Conservation (phyloP, 2,888 invertebrate genomes). For the Mesochorus sp. region DNA sequence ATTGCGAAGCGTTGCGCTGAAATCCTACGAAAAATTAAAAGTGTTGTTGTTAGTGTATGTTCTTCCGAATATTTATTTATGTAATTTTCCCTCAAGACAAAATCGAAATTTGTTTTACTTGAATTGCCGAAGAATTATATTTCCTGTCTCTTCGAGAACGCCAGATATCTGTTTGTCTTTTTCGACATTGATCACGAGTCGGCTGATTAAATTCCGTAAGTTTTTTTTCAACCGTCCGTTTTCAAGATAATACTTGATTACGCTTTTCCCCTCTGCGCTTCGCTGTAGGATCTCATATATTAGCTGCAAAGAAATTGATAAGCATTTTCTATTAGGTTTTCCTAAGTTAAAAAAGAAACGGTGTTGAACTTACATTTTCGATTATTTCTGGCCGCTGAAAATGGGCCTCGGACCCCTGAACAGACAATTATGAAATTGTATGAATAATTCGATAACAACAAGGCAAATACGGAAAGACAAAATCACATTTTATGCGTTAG, state of each 20-base stretch:
- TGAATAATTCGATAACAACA: no score
- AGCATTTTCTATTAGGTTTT: no score
- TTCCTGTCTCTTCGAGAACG: slow-evolving; percentile 3
- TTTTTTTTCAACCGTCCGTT: slow-evolving; percentile 22
- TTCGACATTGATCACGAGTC: slow-evolving; percentile 3
- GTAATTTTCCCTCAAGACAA: not conserved
- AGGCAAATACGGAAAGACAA: no score
- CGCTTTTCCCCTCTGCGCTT: slow-evolving; percentile 7
- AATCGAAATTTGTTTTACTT: slow-evolving; percentile 14
- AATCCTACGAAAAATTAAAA: slow-evolving; percentile 11
- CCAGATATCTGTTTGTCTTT: slow-evolving; percentile 3
- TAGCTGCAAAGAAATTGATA: no score
- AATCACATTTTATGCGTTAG: no score
- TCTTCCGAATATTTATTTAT: not conserved
- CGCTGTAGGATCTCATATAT: slow-evolving; percentile 17
- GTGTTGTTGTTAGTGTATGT: no score
- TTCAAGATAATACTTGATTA: slow-evolving; percentile 13
- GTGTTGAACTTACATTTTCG: no score
- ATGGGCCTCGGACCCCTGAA: no score
- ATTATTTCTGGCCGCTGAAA: no score
- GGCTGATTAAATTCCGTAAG: not conserved
- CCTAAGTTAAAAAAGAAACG: no score
- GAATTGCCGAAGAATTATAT: slow-evolving; percentile 12
- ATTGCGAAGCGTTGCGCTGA: slow-evolving; percentile 10
- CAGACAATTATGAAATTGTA: no score